A percentile compares a stretch with the other conserved stretches of the same genome.
Evolutionary conservation across 92 coral and sea anemone genomes (phyloP).

Genomic region (Palythoa caribaeorum): DNA sequence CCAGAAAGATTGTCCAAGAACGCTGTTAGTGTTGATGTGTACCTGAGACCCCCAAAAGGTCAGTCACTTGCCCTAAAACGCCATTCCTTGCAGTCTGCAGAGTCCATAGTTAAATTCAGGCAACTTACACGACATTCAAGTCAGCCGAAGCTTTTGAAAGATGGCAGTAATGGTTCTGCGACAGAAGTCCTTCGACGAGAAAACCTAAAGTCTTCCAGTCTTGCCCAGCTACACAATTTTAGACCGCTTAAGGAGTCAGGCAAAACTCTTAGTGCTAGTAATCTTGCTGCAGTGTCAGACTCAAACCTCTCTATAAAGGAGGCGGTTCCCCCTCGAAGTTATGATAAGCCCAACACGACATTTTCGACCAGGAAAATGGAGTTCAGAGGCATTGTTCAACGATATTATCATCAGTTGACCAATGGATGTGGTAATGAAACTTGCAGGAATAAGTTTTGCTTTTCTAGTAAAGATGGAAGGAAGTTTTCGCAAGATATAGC

Average conservation of each 20-base stretch:
- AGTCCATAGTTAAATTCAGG: constrained; percentile 76
- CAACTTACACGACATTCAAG: constrained; percentile 83
- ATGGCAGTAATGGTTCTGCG: constrained; percentile 68
- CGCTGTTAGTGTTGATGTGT: constrained; percentile 2
- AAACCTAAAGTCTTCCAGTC: constrained; percentile 68
- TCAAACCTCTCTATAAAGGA: constrained; percentile 85
- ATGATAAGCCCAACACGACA: constrained; percentile 82
- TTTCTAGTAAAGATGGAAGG: constrained; percentile 66
- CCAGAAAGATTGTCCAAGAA: constrained; percentile 39
- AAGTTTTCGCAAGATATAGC: constrained; percentile 78
- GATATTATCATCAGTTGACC: constrained; percentile 88
- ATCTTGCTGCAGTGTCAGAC: constrained; percentile 93
- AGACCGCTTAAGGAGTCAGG: constrained; percentile 66
- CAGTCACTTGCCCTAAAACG: constrained; percentile 64
- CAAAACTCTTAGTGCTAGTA: constrained; percentile 94
- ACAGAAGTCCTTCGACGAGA: constrained; percentile 64
- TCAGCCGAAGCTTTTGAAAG: constrained; percentile 84
- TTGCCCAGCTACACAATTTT: constrained; percentile 64
- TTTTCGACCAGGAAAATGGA: constrained; percentile 74
- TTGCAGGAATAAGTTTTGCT: constrained; percentile 91
- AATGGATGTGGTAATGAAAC: constrained; percentile 84
- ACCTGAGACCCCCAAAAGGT: constrained; percentile 64
- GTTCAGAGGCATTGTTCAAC: constrained; percentile 81
- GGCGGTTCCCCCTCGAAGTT: constrained; percentile 84
- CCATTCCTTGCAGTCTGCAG: constrained; percentile 80